phyloP scores from a whole-genome alignment of 1,140 invertebrate species.

The Diplogasteroides magnus region DNA sequence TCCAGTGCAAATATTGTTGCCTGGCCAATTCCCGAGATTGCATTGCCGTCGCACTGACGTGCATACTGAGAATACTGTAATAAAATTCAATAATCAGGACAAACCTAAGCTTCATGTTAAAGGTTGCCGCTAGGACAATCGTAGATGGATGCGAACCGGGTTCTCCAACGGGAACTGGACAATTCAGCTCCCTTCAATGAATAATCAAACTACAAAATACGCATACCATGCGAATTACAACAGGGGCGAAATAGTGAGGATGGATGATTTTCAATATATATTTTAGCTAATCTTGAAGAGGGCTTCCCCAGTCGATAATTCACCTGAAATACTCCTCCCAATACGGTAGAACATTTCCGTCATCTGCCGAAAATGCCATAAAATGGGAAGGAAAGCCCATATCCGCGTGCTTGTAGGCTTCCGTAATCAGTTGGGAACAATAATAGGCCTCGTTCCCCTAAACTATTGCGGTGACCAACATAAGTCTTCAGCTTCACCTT shows the following conservation, averaged over 20 bases:
- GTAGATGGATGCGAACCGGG: slow-evolving; percentile 23
- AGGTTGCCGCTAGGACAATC: too few species aligned
- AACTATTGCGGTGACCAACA: background rate
- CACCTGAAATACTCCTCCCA: slow-evolving; percentile 21
- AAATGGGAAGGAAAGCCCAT: slow-evolving; percentile 19
- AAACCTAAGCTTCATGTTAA: too few species aligned
- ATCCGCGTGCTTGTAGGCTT: slow-evolving; percentile 7
- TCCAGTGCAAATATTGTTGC: too few species aligned
- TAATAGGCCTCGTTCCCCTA: slow-evolving; percentile 23
- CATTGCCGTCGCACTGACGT: too few species aligned
- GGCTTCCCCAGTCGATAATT: background rate
- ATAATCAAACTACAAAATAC: slow-evolving; percentile 4
- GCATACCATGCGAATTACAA: background rate
- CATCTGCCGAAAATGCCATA: slow-evolving; percentile 10
- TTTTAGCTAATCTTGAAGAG: too few species aligned
- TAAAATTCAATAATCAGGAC: too few species aligned
- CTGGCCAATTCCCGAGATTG: too few species aligned
- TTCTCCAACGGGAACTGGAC: slow-evolving; percentile 19
- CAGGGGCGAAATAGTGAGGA: too few species aligned
- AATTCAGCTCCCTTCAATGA: slow-evolving; percentile 6
- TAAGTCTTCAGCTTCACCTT: background rate
- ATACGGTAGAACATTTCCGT: slow-evolving; percentile 11
- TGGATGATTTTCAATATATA: too few species aligned
- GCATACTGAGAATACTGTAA: too few species aligned
- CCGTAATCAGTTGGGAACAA: slow-evolving; percentile 29